Evolutionary conservation across 2,113 vertebrate species (phyloP).

Genomic region (Salvelinus namaycush): DNA sequence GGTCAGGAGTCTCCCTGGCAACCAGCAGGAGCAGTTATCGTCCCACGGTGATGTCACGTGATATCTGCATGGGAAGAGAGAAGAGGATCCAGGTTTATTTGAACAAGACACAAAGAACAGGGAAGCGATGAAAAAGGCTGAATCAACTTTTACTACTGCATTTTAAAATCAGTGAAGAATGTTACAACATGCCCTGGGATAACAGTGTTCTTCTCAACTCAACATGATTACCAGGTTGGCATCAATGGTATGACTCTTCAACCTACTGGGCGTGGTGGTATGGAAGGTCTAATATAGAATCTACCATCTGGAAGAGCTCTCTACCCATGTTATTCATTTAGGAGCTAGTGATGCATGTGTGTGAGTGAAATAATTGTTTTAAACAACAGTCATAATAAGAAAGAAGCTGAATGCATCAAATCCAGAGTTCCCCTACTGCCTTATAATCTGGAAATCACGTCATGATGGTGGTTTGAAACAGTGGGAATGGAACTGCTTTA

Average conservation of each 20-base stretch:
- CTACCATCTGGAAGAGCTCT: too few species aligned
- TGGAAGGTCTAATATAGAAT: too few species aligned
- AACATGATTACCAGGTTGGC: slow-evolving; percentile 12
- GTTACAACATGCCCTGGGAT: not conserved
- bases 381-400: slow-evolving; percentile 29
- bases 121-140: too few species aligned
- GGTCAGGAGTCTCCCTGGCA: slow-evolving; percentile 36
- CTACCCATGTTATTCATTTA: too few species aligned
- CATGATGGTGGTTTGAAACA: slow-evolving; percentile 47
- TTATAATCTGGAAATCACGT: too few species aligned
- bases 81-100: not conserved
- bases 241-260: slow-evolving; percentile 45
- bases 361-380: slow-evolving; percentile 48
- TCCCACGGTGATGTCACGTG: slow-evolving; percentile 25
- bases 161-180: not conserved
- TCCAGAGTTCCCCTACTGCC: slow-evolving; percentile 24
- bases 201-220: not conserved
- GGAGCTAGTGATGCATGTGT: too few species aligned
- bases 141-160: not conserved
- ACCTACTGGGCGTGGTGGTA: slow-evolving; percentile 29
- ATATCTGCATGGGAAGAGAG: slow-evolving; percentile 49
- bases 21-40: slow-evolving; percentile 9
- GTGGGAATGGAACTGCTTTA: slow-evolving; percentile 58
- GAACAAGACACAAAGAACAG: not conserved
- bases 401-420: slow-evolving; percentile 53